These are phyloP conservation scores for Chromoteleia sp. DNA, from an alignment of 2,888 invertebrate genomes.

Conservation along the genomic window DNA sequence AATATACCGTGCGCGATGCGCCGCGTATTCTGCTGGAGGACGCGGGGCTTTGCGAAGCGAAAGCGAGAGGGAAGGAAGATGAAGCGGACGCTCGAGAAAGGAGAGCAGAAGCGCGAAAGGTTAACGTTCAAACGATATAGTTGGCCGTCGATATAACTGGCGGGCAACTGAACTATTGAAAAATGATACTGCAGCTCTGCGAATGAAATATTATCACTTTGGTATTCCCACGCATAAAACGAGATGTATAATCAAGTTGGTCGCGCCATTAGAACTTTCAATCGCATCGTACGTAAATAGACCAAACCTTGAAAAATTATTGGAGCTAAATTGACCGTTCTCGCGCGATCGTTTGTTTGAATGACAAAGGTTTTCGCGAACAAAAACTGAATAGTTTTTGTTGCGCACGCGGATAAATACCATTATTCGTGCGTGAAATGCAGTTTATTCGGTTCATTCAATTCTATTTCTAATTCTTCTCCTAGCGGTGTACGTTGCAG, in stretches of 20 bases:
- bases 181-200: slow-evolving; percentile 80
- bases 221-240: slow-evolving; percentile 64
- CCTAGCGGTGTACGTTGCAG: slow-evolving; percentile 36
- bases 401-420: not conserved
- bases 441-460: slow-evolving; percentile 26
- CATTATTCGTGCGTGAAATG: slow-evolving; percentile 32
- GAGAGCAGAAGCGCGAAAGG: slow-evolving; percentile 71
- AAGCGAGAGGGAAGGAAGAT: slow-evolving; percentile 43
- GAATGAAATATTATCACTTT: slow-evolving; percentile 82
- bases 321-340: slow-evolving; percentile 21
- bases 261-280: slow-evolving; percentile 17
- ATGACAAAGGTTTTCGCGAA: slow-evolving; percentile 13
- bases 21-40: slow-evolving; percentile 40
- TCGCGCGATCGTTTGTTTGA: slow-evolving; percentile 9
- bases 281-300: slow-evolving; percentile 17
- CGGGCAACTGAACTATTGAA: slow-evolving; percentile 78
- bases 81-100: too few species aligned
- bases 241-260: slow-evolving; percentile 52
- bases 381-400: slow-evolving; percentile 31
- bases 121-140: slow-evolving; percentile 76
- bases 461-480: slow-evolving; percentile 40
- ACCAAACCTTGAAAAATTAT: slow-evolving; percentile 24
- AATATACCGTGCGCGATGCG: slow-evolving; percentile 79
- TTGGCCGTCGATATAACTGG: slow-evolving; percentile 74
- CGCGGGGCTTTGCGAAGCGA: slow-evolving; percentile 12